Percentiles rank a stretch among this genome's conserved stretches.
phyloP scores from a whole-genome alignment of 1,140 invertebrate species.

The Pomacea maculata region DNA sequence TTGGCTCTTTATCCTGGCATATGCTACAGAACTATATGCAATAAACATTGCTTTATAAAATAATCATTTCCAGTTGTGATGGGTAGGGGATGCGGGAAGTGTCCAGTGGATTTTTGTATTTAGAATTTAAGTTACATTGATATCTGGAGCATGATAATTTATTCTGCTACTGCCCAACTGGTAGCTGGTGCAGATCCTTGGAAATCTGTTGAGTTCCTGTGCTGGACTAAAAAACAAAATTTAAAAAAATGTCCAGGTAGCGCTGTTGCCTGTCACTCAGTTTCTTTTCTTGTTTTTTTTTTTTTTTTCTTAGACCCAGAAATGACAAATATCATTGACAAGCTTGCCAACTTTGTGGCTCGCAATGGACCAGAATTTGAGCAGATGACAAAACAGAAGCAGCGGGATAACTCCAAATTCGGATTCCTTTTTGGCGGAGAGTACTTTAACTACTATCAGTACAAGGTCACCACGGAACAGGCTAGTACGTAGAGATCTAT shows the following conservation, averaged over 20 bases:
- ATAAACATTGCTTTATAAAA: too few species aligned
- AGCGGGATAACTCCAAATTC: constrained; percentile 97
- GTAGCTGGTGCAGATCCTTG: background rate
- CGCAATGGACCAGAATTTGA: constrained; percentile 98
- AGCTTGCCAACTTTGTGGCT: constrained; percentile 97
- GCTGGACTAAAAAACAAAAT: background rate
- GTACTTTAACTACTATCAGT: constrained; percentile 95
- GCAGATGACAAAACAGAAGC: constrained; percentile 97
- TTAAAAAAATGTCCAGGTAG: background rate
- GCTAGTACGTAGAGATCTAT: constrained; percentile 69
- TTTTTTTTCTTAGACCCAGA: constrained; percentile 79
- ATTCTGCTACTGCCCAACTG: too few species aligned
- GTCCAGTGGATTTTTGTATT: background rate
- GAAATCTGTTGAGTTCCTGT: background rate
- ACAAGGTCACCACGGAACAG: constrained; percentile 79
- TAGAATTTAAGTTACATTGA: too few species aligned
- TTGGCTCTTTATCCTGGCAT: too few species aligned
- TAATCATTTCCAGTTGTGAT: too few species aligned
- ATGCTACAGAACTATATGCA: too few species aligned
- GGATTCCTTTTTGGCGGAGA: constrained; percentile 96
- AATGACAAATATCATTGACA: constrained; percentile 95
- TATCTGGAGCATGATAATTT: too few species aligned
- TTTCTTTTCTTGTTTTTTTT: constrained; percentile 6
- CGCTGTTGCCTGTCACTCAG: background rate
- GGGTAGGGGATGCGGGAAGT: background rate